Evolutionary conservation across 1,140 invertebrate species (phyloP).

Genomic region (Drosophila auraria): DNA sequence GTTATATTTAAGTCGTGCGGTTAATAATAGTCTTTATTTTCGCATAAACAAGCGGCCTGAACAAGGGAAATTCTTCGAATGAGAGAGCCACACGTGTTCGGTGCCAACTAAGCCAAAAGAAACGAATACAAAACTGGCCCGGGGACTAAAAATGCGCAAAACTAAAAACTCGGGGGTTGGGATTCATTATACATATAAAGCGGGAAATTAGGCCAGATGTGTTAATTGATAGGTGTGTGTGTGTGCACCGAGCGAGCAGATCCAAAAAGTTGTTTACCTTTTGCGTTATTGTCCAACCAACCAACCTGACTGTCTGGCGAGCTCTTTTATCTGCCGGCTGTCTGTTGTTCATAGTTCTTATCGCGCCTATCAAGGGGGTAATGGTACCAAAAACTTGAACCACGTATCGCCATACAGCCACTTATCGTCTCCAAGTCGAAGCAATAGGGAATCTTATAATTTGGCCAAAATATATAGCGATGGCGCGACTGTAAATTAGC

Average conservation of each 20-base stretch:
- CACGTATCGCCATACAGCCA: neutral
- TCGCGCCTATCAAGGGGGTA: slow-evolving; percentile 33
- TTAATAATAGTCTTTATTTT: slow-evolving; percentile 43
- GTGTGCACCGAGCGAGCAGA: neutral
- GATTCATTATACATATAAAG: slow-evolving; percentile 7
- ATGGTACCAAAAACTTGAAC: neutral
- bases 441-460: slow-evolving; percentile 21
- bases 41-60: slow-evolving; percentile 5
- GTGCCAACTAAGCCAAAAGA: slow-evolving; percentile 16
- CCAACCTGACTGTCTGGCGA: slow-evolving; percentile 27
- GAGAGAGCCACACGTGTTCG: slow-evolving; percentile 40
- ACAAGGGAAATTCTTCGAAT: slow-evolving; percentile 6
- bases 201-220: slow-evolving; percentile 56
- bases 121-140: neutral
- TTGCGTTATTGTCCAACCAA: slow-evolving; percentile 5
- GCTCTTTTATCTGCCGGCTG: slow-evolving; percentile 25
- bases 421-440: slow-evolving; percentile 29
- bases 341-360: slow-evolving; percentile 32
- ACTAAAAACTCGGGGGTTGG: slow-evolving; percentile 13
- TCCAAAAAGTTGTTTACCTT: slow-evolving; percentile 59
- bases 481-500: slow-evolving; percentile 34
- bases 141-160: slow-evolving; percentile 33
- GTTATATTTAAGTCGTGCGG: slow-evolving; percentile 24
- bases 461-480: slow-evolving; percentile 18
- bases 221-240: slow-evolving; percentile 41